These are phyloP conservation scores for Trachymyrmex cornetzi DNA, from an alignment of 1,140 invertebrate species.

Conservation along the genomic window DNA sequence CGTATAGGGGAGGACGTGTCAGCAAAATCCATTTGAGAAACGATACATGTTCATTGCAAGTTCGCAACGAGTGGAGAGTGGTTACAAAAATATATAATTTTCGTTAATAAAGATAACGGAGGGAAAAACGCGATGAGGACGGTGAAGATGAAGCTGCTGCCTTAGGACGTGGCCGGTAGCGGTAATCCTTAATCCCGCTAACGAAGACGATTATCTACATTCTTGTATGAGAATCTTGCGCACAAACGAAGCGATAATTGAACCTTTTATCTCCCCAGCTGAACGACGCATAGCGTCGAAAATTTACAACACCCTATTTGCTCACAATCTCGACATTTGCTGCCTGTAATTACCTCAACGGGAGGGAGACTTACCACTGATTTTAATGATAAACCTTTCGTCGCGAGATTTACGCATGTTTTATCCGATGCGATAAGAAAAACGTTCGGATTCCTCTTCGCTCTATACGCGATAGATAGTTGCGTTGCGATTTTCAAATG, in stretches of 20 bases:
- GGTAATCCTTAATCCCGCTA: conserved; percentile 54
- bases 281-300: conserved; percentile 44
- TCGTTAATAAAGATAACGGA: conserved; percentile 64
- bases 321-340: conserved; percentile 47
- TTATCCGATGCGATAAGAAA: conserved; percentile 57
- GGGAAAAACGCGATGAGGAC: conserved; percentile 22
- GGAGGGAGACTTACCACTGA: conserved; percentile 33
- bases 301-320: conserved; percentile 65
- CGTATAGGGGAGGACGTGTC: neutral
- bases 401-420: conserved; percentile 60
- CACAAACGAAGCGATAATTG: conserved; percentile 58
- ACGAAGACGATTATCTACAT: conserved; percentile 52
- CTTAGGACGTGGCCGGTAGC: conserved; percentile 8
- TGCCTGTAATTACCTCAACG: conserved; percentile 55
- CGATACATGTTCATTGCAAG: conserved; percentile 28
- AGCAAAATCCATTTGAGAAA: conserved; percentile 16
- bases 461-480: neutral
- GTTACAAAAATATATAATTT: conserved; percentile 43
- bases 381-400: conserved; percentile 68
- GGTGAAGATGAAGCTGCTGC: conserved; percentile 6
- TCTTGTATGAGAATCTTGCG: conserved; percentile 26
- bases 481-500: neutral
- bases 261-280: neutral
- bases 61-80: conserved; percentile 24
- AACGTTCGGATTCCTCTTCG: conserved; percentile 40